These are phyloP conservation scores for Hyposmocoma kahamanoa DNA, from an alignment of 1,140 invertebrate species.

Conservation along the genomic window DNA sequence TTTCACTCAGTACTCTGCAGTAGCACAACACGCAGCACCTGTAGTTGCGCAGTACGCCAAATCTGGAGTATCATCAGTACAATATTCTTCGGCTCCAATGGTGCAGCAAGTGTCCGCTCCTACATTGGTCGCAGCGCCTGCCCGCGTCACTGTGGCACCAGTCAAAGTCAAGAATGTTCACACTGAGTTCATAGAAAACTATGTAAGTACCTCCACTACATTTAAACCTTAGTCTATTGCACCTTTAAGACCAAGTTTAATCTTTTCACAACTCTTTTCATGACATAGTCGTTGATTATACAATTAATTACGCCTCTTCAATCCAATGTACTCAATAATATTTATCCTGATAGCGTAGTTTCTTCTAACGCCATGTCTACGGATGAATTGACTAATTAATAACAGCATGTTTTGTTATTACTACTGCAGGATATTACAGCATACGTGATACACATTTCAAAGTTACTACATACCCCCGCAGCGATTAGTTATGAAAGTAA, in stretches of 20 bases:
- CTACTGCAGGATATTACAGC: conserved; percentile 20
- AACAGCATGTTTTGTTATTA: neutral
- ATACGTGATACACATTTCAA: conserved; percentile 10
- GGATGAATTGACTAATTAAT: no score
- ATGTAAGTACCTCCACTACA: conserved; percentile 60
- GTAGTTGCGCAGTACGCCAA: conserved; percentile 13
- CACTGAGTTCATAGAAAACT: conserved; percentile 75
- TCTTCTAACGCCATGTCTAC: no score
- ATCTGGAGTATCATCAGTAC: neutral
- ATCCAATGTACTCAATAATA: no score
- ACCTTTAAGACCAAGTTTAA: no score
- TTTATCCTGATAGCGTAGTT: no score
- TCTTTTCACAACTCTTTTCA: no score
- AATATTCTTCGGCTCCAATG: conserved; percentile 1
- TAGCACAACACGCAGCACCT: conserved; percentile 25
- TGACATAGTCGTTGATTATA: no score
- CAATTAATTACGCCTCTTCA: no score
- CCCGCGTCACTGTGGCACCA: neutral
- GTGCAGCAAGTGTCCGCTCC: conserved; percentile 7
- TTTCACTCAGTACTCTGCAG: conserved; percentile 15
- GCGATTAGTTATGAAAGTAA: conserved; percentile 32
- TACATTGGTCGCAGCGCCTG: conserved; percentile 15
- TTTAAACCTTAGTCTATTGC: no score
- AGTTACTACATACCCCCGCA: conserved; percentile 30
- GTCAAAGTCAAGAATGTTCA: conserved; percentile 70